Base-by-base conservation (phyloP, 2,113 vertebrate genomes). In the Apistogramma diplotaenia region DNA sequence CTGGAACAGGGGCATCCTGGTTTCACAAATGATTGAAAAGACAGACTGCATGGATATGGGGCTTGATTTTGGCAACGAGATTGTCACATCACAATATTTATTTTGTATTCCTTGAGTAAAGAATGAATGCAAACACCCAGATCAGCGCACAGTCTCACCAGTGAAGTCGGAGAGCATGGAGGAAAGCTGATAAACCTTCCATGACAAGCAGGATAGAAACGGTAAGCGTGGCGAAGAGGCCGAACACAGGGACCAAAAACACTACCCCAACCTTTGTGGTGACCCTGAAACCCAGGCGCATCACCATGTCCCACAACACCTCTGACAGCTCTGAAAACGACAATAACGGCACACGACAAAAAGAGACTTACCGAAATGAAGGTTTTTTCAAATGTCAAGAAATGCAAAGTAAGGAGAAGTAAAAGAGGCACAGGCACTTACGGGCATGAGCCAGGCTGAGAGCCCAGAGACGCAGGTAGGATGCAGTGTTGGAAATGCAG, bases 151-250 rank as follows among this genome's bases (percentile, higher is more conserved):
- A 35, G 71, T 83, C 96, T 84, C 89, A 99, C 98, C 98, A 99
- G 89, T 99, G 98, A 85, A 99, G 96, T 83, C 98, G 96, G 59
- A 99, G 94, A 19, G 98, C 98, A 0, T 99, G 98, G 12, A 99
- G 97, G 89, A 99, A 99, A 3, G 98, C 98, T 4, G 98, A 99
- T n/a, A 99, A 96, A 3, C 98, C 98, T 91, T 99, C 98, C 98
- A 99, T 99, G 90, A 99, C 75, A 31, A 99, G 89, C 6, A 99
- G 96, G 92, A 99, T 98, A 89, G 95, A 96, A 73, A 99, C 89
- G 0, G 98, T 99, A 71, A 99, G 88, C 10, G 91, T 62, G 18
- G 95, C 96, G 31, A 99, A 99, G 57, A 97, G 89, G 0, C 95
- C 94, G 1, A 97, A 94, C 19, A 97, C 87, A 0, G 97, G 97